phyloP scores from a whole-genome alignment of 1,140 invertebrate genomes.

The Microvelia longipes region DNA sequence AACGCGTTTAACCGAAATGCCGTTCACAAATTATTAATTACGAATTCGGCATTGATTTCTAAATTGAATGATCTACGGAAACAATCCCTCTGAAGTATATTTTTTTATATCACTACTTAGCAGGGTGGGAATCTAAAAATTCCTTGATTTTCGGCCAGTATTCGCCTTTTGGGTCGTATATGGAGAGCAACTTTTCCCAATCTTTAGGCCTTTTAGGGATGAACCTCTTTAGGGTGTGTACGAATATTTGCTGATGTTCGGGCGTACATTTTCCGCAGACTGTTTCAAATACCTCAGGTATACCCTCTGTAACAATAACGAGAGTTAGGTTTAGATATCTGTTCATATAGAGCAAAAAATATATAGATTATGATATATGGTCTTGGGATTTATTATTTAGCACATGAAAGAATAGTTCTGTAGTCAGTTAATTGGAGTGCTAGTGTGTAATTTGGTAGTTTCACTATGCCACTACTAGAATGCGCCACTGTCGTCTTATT shows the following conservation, averaged over 20 bases:
- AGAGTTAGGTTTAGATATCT: no score
- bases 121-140: slow-evolving; percentile 7
- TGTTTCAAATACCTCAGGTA: slow-evolving; percentile 26
- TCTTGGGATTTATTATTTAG: no score
- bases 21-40: neutral
- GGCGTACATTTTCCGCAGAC: slow-evolving; percentile 27
- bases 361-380: no score
- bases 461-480: no score
- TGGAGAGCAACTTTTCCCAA: slow-evolving; percentile 21
- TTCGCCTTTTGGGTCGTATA: slow-evolving; percentile 13
- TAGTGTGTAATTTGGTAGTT: no score
- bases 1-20: no score
- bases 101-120: neutral
- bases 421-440: no score
- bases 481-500: no score
- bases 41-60: neutral
- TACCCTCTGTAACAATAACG: slow-evolving; percentile 21
- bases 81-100: neutral
- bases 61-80: neutral
- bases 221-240: slow-evolving; percentile 24
- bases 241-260: slow-evolving; percentile 23
- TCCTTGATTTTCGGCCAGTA: slow-evolving; percentile 13
- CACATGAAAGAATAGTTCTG: no score
- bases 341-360: no score
- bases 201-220: slow-evolving; percentile 19